These are phyloP conservation scores for Biston stratarius DNA, from an alignment of 2,888 invertebrate species.

Conservation along the genomic window DNA sequence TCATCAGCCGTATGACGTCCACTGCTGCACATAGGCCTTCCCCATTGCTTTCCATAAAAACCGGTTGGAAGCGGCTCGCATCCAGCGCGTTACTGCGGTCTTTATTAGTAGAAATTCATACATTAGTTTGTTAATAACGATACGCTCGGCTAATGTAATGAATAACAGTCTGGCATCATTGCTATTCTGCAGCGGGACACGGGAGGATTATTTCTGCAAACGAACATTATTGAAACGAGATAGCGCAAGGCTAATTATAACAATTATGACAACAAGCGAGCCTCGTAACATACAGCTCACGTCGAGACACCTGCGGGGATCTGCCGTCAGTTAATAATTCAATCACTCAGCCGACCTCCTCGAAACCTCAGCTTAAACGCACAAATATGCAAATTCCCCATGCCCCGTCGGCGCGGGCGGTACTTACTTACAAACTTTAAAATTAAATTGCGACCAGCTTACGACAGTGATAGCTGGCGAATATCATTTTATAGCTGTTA, in stretches of 20 bases:
- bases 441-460: conserved; percentile 65
- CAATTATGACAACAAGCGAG: conserved; percentile 64
- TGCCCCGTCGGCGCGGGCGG: conserved; percentile 54
- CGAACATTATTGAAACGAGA: conserved; percentile 64
- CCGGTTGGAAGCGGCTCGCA: too few species aligned
- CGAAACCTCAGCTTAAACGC: conserved; percentile 64
- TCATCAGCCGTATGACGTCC: too few species aligned
- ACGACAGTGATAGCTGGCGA: conserved; percentile 56
- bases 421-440: conserved; percentile 69
- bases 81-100: too few species aligned
- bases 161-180: conserved; percentile 42
- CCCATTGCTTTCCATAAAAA: too few species aligned
- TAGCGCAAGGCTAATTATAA: conserved; percentile 75
- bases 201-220: conserved; percentile 56
- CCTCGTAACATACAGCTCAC: conserved; percentile 68
- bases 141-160: conserved; percentile 27
- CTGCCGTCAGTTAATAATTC: conserved; percentile 78
- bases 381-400: conserved; percentile 74
- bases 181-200: conserved; percentile 55
- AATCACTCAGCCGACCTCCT: conserved; percentile 70
- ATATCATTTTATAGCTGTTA: conserved; percentile 51
- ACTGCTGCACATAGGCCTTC: too few species aligned
- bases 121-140: not conserved
- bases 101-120: too few species aligned
- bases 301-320: conserved; percentile 65